Evolutionary conservation across 2,113 vertebrate genomes (phyloP).

Genomic region (Vulpes lagopus): DNA sequence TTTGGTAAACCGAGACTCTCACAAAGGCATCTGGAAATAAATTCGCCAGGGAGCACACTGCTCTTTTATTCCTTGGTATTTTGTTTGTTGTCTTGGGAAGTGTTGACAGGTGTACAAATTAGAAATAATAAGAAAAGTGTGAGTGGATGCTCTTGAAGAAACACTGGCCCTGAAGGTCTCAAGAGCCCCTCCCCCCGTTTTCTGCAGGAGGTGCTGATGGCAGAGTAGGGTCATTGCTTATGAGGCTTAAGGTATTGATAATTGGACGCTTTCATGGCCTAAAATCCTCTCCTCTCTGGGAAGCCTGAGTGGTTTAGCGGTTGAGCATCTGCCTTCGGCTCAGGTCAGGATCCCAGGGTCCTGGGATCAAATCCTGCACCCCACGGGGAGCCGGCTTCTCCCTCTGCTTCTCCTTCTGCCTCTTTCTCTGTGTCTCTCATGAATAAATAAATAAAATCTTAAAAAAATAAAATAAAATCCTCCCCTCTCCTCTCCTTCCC

Average conservation of each 20-base stretch:
- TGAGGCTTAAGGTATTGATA: accelerated
- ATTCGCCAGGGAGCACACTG: accelerated
- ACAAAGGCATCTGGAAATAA: not conserved
- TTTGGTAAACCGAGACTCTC: not conserved
- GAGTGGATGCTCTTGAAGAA: not conserved
- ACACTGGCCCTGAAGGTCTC: not conserved
- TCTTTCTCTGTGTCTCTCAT: too few species aligned
- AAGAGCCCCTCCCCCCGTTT: accelerated
- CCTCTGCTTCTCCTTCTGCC: too few species aligned
- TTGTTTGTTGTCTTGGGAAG: not conserved
- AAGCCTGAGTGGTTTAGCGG: too few species aligned
- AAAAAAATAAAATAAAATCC: not conserved
- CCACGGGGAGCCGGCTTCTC: too few species aligned
- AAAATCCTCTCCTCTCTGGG: not conserved
- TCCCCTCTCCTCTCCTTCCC: not conserved
- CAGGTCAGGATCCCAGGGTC: too few species aligned
- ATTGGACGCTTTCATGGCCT: not conserved
- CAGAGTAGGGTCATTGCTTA: too few species aligned
- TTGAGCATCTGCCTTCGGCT: too few species aligned
- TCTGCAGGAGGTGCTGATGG: not conserved
- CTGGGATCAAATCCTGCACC: too few species aligned
- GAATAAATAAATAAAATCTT: too few species aligned
- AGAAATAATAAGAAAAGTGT: not conserved
- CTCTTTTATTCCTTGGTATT: not conserved
- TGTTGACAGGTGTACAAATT: not conserved